Base-by-base conservation (phyloP, 2,888 invertebrate species). In the Elgonia sp. region DNA sequence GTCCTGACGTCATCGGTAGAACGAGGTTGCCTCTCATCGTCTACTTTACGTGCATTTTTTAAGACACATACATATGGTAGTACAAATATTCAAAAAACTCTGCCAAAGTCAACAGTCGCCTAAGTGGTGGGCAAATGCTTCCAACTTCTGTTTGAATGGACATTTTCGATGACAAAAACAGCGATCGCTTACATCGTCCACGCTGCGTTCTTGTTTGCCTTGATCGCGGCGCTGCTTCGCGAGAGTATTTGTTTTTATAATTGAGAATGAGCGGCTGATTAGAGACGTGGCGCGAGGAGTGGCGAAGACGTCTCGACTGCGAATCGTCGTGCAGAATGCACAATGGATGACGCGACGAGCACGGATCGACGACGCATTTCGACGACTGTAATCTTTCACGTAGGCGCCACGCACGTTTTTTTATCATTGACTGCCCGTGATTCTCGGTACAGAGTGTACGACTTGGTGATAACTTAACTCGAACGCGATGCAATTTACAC, bases 1-100 rank as follows among this genome's bases (percentile, higher is more conserved):
- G 88, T 86, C 80, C 84, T 94, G 94, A 94, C 94, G 94, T 94
- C 94, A 94, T 89, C 91, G 29, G 60, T 87, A 89, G 93, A 94
- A 94, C 92, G 94, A 93, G 94, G 93, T 93, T 90, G 89, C 29
- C 39, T 67, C 21, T 75, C 39, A 53, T 46, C 46, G 42, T 40
- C 46, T 10, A 73, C 29, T 65, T 53, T n/a, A 29, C 53, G 62
- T 10, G 55, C 46, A 70, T 81, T 63, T 29, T 62, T 63, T 55
- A 79, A 53, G 29, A 29, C 29, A 29, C 29, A 29, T 29, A 29
- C 29, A 29, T 76, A 67, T 69, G 75, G 63, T 76, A 63, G 70
- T 80, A 84, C 62, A 75, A 83, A 79, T 39, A 84, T 18, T 70
- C 65, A 53, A 75, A 63, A 37, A 6, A 20, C 39, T 7, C 18